Conservation (phyloP, 1,140 invertebrate species). For the Drosophila mayri region DNA sequence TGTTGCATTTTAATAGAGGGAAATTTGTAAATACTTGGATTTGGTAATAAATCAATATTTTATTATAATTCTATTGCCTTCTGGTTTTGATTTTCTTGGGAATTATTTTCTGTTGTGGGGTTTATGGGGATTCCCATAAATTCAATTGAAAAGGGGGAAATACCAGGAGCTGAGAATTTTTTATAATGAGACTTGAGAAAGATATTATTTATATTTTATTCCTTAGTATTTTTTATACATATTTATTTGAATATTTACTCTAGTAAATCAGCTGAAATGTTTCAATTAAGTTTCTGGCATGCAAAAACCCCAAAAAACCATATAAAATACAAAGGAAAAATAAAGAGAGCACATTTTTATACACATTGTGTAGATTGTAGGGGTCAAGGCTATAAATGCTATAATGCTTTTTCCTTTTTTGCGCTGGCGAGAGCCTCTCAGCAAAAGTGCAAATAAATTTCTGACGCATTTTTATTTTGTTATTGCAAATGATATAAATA, state of each 20-base stretch:
- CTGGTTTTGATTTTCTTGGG: background rate
- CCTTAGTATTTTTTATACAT: no score
- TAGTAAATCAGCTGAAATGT: conserved; percentile 2
- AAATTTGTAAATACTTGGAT: background rate
- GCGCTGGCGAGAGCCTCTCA: conserved; percentile 17
- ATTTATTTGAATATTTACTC: background rate
- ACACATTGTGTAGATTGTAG: conserved; percentile 51
- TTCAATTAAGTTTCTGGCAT: conserved; percentile 37
- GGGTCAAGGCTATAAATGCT: conserved; percentile 50
- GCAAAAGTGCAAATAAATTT: conserved; percentile 80
- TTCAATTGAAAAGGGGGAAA: conserved; percentile 1
- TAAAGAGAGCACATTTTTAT: conserved; percentile 19
- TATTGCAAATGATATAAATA: conserved; percentile 78
- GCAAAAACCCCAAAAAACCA: conserved; percentile 4
- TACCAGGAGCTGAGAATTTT: conserved; percentile 4
- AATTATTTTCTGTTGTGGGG: background rate
- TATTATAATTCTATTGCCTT: background rate
- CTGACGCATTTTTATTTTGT: conserved; percentile 79
- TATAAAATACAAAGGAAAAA: conserved; percentile 10
- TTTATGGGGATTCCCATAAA: conserved; percentile 6
- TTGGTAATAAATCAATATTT: background rate
- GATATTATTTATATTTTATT: background rate
- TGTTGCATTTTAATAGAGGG: background rate
- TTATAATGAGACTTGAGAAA: background rate
- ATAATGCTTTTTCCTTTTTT: background rate